Evolutionary conservation across 2,797 vertebrate species (phyloP).

Genomic region (Holocentrus rufus): DNA sequence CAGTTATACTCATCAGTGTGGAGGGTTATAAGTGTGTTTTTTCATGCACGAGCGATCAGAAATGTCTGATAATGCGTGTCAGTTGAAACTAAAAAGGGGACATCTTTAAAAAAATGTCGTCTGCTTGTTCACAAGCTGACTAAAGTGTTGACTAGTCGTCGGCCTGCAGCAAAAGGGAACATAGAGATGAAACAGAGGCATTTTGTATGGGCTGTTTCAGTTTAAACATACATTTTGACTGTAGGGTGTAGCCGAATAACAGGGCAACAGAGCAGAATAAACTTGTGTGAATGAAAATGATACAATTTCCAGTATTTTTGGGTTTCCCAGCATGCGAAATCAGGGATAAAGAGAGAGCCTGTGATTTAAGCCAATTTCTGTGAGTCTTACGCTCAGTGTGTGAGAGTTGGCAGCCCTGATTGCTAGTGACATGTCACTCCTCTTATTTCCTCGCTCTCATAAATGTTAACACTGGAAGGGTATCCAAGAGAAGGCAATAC

Average conservation of each 20-base stretch:
- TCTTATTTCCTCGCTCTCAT: no score
- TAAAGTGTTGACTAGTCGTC: background rate
- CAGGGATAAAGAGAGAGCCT: background rate
- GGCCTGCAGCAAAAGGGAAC: background rate
- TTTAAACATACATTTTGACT: no score
- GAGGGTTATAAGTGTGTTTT: constrained; percentile 44
- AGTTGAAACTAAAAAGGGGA: constrained; percentile 56
- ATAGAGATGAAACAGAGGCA: background rate
- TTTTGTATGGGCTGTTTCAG: background rate
- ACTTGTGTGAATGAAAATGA: no score
- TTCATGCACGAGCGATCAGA: constrained; percentile 47
- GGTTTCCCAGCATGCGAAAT: background rate
- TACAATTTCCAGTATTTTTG: background rate
- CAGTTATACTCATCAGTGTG: constrained; percentile 25
- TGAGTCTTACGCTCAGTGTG: no score
- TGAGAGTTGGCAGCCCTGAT: no score
- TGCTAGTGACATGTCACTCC: no score
- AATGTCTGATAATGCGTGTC: constrained; percentile 39
- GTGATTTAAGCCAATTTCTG: background rate
- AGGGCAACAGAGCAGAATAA: no score
- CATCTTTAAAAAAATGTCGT: constrained; percentile 60
- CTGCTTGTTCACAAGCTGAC: constrained; percentile 30
- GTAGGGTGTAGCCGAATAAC: no score
- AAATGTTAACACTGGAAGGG: no score
- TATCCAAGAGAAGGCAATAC: no score